Percentiles rank a stretch among this genome's conserved stretches.
These are phyloP conservation scores for Ganaspis sp. DNA, from an alignment of 1,140 invertebrate genomes.

Conservation along the genomic window DNA sequence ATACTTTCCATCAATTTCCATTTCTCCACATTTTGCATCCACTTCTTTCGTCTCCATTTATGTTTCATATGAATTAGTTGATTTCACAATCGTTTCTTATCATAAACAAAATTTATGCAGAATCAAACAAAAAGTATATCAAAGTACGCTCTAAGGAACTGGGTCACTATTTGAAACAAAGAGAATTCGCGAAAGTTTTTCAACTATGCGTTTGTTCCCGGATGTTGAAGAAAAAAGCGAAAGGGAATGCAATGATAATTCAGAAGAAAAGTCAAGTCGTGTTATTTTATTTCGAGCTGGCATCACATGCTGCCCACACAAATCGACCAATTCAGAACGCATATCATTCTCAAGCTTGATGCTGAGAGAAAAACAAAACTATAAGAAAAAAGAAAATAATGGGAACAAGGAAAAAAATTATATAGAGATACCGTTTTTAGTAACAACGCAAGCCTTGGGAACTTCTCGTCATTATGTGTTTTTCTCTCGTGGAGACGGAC, in stretches of 20 bases:
- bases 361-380: background rate
- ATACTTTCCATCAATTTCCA: too few relatives aligned
- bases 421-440: background rate
- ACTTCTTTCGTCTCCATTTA: too few relatives aligned
- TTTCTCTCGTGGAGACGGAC: constrained; percentile 37
- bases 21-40: too few relatives aligned
- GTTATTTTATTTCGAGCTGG: constrained; percentile 38
- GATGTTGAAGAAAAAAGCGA: background rate
- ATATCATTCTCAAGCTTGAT: background rate
- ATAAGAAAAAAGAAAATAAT: background rate
- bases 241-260: constrained; percentile 1
- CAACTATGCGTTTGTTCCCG: background rate
- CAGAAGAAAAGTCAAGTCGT: background rate
- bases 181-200: background rate
- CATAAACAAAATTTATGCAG: background rate
- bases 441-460: constrained; percentile 20
- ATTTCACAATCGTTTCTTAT: background rate
- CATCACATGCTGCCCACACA: constrained; percentile 37
- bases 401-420: background rate
- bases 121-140: background rate
- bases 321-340: constrained; percentile 34
- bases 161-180: background rate
- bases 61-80: background rate
- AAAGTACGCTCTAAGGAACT: background rate
- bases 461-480: constrained; percentile 36